Conservation (phyloP, 2,888 invertebrate genomes). For the Andrena flavipes region DNA sequence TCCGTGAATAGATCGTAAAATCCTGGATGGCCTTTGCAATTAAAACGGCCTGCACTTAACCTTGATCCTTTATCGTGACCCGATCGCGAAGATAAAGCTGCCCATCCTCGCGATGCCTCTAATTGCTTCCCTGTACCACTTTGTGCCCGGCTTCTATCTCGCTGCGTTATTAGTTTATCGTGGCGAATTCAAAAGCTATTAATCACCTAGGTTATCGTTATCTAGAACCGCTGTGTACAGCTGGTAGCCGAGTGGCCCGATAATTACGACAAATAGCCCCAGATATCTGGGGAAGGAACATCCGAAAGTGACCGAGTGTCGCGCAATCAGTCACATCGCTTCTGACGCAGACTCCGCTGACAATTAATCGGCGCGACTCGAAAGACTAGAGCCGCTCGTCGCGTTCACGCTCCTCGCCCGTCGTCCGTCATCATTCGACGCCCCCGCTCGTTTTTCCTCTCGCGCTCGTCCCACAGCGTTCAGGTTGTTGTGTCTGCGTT, state of each 20-base stretch:
- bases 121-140: conserved; percentile 24
- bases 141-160: too few relatives aligned
- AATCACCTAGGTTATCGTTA: too few relatives aligned
- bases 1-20: conserved; percentile 20
- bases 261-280: neutral
- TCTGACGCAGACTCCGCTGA: neutral
- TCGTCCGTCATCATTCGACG: conserved; percentile 31
- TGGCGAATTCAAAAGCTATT: too few relatives aligned
- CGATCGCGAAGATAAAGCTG: conserved; percentile 21
- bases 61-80: conserved; percentile 43
- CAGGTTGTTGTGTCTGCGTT: neutral
- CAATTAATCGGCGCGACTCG: conserved; percentile 7
- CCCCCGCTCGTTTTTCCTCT: conserved; percentile 2
- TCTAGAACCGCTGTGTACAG: too few relatives aligned
- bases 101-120: neutral
- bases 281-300: neutral
- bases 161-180: too few relatives aligned
- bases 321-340: neutral
- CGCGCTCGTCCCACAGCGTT: neutral
- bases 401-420: neutral
- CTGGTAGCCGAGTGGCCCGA: too few relatives aligned
- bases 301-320: neutral
- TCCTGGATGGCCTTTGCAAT: conserved; percentile 26
- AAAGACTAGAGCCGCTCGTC: neutral
- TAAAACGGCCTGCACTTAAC: conserved; percentile 42